phyloP scores from a whole-genome alignment of 2,113 vertebrate genomes.

The Perccottus glenii region DNA sequence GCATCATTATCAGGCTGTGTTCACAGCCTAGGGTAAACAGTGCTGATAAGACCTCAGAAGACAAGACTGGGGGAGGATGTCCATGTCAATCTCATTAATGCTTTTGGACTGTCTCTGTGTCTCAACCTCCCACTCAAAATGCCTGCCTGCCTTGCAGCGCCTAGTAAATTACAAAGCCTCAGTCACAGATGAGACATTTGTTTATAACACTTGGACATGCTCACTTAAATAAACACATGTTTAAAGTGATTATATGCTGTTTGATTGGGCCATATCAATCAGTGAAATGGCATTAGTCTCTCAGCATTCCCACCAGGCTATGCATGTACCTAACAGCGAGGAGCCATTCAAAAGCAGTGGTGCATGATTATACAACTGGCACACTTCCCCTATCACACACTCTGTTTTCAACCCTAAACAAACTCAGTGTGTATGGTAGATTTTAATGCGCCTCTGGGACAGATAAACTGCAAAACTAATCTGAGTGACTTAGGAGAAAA shows the following conservation, averaged over 20 bases:
- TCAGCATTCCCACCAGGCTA: constrained; percentile 52
- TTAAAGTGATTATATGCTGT: constrained; percentile 70
- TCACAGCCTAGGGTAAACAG: constrained; percentile 76
- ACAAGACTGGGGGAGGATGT: constrained; percentile 40
- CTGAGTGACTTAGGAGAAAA: constrained; percentile 64
- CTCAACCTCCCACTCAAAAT: constrained; percentile 62
- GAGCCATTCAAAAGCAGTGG: constrained; percentile 57
- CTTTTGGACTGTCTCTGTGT: constrained; percentile 47
- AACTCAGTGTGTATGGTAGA: constrained; percentile 28
- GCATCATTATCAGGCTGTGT: constrained; percentile 67
- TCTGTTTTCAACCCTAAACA: constrained; percentile 8
- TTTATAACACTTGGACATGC: constrained; percentile 65
- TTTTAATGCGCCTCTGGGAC: constrained; percentile 66
- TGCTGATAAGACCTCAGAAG: constrained; percentile 63
- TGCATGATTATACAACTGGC: constrained; percentile 42
- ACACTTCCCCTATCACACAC: constrained; percentile 22
- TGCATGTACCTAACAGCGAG: constrained; percentile 63
- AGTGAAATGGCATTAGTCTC: constrained; percentile 57
- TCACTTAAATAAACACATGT: constrained; percentile 56
- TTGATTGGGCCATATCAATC: constrained; percentile 61
- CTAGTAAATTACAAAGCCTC: constrained; percentile 56
- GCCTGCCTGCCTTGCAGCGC: constrained; percentile 35
- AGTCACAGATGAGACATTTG: constrained; percentile 63
- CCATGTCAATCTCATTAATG: constrained; percentile 62
- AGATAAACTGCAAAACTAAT: constrained; percentile 70